A percentile compares a stretch with the other conserved stretches of the same genome.
These are phyloP conservation scores for Petrocephalus zakoni DNA, from an alignment of 2,113 vertebrate genomes.

Conservation along the genomic window DNA sequence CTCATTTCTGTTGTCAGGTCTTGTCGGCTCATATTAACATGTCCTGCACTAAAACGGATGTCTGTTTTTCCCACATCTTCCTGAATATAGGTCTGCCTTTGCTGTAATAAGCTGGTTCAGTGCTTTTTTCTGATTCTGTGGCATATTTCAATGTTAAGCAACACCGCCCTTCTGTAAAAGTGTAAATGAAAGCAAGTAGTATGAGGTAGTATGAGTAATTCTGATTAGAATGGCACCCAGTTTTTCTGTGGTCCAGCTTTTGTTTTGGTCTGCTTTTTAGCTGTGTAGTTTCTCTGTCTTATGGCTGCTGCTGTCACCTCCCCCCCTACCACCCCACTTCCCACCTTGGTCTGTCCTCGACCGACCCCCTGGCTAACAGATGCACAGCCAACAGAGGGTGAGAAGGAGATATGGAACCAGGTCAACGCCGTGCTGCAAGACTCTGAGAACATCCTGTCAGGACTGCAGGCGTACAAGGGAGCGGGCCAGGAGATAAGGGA, in stretches of 20 bases:
- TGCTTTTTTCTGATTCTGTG: not conserved
- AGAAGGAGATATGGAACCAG: constrained; percentile 92
- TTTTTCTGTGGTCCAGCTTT: not conserved
- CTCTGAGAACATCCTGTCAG: constrained; percentile 86
- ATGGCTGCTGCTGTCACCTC: not conserved
- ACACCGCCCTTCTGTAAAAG: not conserved
- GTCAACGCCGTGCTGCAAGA: constrained; percentile 93
- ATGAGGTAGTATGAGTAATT: not conserved
- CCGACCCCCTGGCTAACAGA: constrained; percentile 55
- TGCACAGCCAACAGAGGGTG: constrained; percentile 92
- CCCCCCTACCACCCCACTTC: not conserved
- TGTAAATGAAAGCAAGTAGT: not conserved
- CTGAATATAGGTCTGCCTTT: not conserved
- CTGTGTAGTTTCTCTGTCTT: not conserved
- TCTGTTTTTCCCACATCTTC: too few species aligned
- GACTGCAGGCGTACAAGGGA: constrained; percentile 93
- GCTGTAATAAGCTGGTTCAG: not conserved
- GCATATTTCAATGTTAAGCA: not conserved
- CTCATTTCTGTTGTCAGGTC: not conserved
- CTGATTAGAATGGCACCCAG: not conserved
- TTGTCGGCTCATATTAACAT: not conserved
- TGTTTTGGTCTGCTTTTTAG: not conserved
- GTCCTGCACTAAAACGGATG: not conserved
- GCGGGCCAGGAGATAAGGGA: constrained; percentile 96
- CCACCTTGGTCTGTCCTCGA: not conserved